A percentile compares a stretch with the other conserved stretches of the same genome.
Evolutionary conservation across 2,113 vertebrate genomes (phyloP).

Genomic region (Alethe castanea): DNA sequence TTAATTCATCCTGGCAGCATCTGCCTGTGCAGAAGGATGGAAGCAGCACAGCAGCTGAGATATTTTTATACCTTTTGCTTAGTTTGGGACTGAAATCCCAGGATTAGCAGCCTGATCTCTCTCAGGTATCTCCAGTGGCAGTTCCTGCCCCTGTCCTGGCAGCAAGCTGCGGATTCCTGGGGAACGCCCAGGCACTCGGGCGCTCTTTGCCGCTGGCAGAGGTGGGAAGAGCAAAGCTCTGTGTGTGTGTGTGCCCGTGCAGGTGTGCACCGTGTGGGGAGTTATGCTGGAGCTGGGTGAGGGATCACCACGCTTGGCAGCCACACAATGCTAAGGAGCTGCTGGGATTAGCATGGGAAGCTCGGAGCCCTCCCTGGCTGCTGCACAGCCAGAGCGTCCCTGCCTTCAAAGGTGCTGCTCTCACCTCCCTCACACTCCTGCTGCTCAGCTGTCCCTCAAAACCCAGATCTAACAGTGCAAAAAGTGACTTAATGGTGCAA

Average conservation of each 20-base stretch:
- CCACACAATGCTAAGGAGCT: slow-evolving; percentile 13
- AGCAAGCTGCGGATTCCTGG: not conserved
- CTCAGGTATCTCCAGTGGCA: not conserved
- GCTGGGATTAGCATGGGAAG: slow-evolving; percentile 34
- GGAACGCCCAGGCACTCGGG: not conserved
- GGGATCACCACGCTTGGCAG: slow-evolving; percentile 32
- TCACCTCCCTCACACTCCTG: not conserved
- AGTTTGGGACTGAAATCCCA: not conserved
- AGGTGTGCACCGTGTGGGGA: slow-evolving; percentile 9
- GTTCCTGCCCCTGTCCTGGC: not conserved
- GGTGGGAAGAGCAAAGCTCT: not conserved
- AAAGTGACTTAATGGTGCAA: not conserved
- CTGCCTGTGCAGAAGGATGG: not conserved
- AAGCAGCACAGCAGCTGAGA: not conserved
- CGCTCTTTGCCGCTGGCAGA: not conserved
- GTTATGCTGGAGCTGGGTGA: not conserved
- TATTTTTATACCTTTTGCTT: not conserved
- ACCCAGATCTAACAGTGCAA: not conserved
- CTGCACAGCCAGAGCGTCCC: not conserved
- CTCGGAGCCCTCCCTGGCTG: not conserved
- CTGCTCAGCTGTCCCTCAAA: not conserved
- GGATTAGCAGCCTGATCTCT: not conserved
- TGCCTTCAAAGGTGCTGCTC: not conserved
- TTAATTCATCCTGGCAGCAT: not conserved
- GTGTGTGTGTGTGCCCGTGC: not conserved